These are phyloP conservation scores for Herminia tarsipennalis DNA, from an alignment of 2,888 invertebrate species.

Conservation along the genomic window DNA sequence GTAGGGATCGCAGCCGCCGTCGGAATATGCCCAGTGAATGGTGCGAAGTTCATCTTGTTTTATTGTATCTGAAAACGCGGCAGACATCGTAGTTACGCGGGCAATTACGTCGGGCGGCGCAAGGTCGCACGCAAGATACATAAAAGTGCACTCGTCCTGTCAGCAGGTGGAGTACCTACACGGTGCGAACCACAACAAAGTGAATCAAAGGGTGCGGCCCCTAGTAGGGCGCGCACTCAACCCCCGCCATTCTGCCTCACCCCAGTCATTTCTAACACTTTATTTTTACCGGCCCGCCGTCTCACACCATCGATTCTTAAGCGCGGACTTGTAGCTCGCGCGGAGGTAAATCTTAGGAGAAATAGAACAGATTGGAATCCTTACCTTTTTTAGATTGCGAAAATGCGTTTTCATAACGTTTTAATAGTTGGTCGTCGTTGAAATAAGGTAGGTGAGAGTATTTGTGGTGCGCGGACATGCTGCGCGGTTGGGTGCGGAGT, in stretches of 20 bases:
- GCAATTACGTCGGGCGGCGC: constrained; percentile 27
- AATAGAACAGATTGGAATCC: constrained; percentile 40
- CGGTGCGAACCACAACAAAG: constrained; percentile 53
- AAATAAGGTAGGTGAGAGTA: constrained; percentile 66
- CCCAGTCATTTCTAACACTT: constrained; percentile 78
- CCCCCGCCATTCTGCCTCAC: constrained; percentile 85
- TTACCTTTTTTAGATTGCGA: constrained; percentile 66
- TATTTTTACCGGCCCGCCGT: constrained; percentile 82
- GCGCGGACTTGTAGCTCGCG: constrained; percentile 38
- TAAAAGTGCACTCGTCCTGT: constrained; percentile 44
- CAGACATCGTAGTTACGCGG: constrained; percentile 41
- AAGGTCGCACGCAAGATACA: constrained; percentile 36
- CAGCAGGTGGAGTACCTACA: constrained; percentile 51
- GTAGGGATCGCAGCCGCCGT: constrained; percentile 90
- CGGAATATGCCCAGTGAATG: constrained; percentile 93
- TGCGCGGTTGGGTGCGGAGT: constrained; percentile 57
- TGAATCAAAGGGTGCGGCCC: constrained; percentile 73
- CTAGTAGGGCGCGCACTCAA: constrained; percentile 76
- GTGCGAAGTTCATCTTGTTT: constrained; percentile 92
- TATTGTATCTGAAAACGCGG: constrained; percentile 54
- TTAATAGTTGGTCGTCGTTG: constrained; percentile 65
- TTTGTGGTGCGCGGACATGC: constrained; percentile 64
- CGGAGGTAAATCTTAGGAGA: constrained; percentile 21
- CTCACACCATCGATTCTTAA: constrained; percentile 74
- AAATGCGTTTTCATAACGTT: constrained; percentile 69